These are phyloP conservation scores for Chaetodon trifasciatus DNA, from an alignment of 2,797 vertebrate genomes.

Conservation along the genomic window DNA sequence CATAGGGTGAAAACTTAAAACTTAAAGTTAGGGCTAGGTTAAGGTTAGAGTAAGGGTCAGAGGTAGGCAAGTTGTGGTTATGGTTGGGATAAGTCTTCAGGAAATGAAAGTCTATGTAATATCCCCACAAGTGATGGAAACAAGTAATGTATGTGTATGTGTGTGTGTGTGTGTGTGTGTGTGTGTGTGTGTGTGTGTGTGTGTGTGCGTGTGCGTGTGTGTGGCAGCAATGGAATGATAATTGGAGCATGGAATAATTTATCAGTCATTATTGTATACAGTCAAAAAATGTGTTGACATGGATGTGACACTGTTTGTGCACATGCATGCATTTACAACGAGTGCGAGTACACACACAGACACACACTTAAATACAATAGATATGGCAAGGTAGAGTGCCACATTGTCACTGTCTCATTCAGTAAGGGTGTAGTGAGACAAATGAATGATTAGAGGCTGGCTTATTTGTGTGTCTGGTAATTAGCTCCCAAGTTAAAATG, in stretches of 20 bases:
- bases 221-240: conserved; percentile 75
- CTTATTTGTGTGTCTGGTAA: conserved; percentile 10
- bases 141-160: too few relatives aligned
- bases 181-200: too few relatives aligned
- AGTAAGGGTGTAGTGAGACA: conserved; percentile 26
- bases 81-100: too few relatives aligned
- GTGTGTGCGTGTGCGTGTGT: conserved; percentile 12
- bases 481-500: conserved; percentile 3
- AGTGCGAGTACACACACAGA: not conserved
- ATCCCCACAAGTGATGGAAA: too few relatives aligned
- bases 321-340: not conserved
- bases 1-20: too few relatives aligned
- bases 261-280: conserved; percentile 78
- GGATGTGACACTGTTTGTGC: conserved; percentile 54
- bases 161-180: not conserved
- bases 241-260: conserved; percentile 82
- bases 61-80: too few relatives aligned
- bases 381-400: not conserved
- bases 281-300: conserved; percentile 79
- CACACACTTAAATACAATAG: not conserved
- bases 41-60: too few relatives aligned
- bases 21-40: too few relatives aligned
- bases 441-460: conserved; percentile 27
- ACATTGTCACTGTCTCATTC: conserved; percentile 25
- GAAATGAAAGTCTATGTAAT: too few relatives aligned